Conservation (phyloP, 2,797 vertebrate genomes). For the Amazonetta brasiliensis region DNA sequence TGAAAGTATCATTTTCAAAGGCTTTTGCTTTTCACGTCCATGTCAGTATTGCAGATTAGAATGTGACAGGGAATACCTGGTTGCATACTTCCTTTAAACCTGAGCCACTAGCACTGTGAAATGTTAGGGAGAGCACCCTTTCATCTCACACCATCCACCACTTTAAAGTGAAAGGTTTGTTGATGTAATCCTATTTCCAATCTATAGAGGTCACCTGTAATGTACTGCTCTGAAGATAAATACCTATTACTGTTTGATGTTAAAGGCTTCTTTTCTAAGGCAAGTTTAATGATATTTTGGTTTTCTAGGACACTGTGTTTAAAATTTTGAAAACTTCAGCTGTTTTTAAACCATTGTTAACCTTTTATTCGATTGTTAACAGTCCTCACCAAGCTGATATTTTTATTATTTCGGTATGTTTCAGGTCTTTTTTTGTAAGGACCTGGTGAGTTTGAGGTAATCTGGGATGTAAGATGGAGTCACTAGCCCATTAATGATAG, state of each 20-base stretch:
- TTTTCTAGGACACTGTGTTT: slow-evolving; percentile 35
- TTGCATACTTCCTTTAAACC: slow-evolving; percentile 82
- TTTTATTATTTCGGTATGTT: slow-evolving; percentile 16
- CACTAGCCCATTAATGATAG: neutral
- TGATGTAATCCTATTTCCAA: slow-evolving; percentile 85
- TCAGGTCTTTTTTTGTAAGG: neutral
- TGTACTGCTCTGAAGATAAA: slow-evolving; percentile 64
- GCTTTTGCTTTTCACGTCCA: slow-evolving; percentile 71
- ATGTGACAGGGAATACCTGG: slow-evolving; percentile 79
- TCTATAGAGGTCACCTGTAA: slow-evolving; percentile 84
- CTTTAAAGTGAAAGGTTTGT: slow-evolving; percentile 80
- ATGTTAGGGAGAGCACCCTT: slow-evolving; percentile 72
- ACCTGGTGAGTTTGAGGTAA: neutral
- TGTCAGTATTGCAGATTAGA: slow-evolving; percentile 79
- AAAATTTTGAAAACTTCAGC: slow-evolving; percentile 36
- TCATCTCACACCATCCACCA: slow-evolving; percentile 75
- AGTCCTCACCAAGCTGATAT: neutral
- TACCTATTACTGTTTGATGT: slow-evolving; percentile 71
- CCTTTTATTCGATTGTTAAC: slow-evolving; percentile 33
- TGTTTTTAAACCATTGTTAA: slow-evolving; percentile 39
- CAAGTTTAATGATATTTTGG: slow-evolving; percentile 59
- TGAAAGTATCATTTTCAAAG: slow-evolving; percentile 84
- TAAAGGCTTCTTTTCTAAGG: slow-evolving; percentile 21
- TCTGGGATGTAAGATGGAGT: neutral
- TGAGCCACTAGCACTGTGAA: slow-evolving; percentile 77